These are phyloP conservation scores for Peromyscus maniculatus DNA, from an alignment of 2,113 vertebrate genomes.

Conservation along the genomic window DNA sequence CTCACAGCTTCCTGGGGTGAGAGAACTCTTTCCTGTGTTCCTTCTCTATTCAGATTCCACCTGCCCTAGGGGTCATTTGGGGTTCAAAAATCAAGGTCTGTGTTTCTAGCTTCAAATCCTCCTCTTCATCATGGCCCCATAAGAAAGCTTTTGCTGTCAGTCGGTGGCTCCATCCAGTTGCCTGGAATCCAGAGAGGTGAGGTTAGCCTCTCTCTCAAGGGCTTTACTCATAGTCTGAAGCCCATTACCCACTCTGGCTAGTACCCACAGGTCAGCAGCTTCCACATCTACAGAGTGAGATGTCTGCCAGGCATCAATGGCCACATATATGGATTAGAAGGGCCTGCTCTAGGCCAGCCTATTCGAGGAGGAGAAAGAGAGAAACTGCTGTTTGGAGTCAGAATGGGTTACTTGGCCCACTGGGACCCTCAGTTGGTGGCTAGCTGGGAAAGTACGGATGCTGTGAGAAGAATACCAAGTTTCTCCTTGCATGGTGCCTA, in stretches of 20 bases:
- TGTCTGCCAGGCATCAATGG: not conserved
- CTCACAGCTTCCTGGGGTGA: not conserved
- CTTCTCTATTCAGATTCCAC: not conserved
- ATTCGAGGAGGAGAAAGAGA: conserved; percentile 77
- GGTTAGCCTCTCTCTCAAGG: not conserved
- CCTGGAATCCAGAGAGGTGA: not conserved
- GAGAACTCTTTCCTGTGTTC: not conserved
- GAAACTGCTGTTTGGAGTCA: conserved; percentile 82
- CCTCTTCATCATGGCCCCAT: not conserved
- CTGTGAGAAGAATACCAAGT: conserved; percentile 86
- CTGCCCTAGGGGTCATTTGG: not conserved
- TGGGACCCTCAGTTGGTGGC: conserved; percentile 77
- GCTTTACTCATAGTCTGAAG: not conserved
- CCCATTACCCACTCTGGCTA: not conserved
- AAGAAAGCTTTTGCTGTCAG: not conserved
- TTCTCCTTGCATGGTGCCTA: conserved; percentile 80
- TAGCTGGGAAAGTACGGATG: conserved; percentile 81
- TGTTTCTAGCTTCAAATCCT: not conserved
- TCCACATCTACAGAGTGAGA: not conserved
- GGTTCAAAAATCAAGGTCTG: not conserved
- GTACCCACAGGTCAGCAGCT: not conserved
- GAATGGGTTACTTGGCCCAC: conserved; percentile 84
- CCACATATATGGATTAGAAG: not conserved
- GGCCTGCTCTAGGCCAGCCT: conserved; percentile 51
- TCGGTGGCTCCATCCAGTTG: not conserved